Base-by-base conservation (phyloP, 2,797 vertebrate species). In the Spinus pinus region DNA sequence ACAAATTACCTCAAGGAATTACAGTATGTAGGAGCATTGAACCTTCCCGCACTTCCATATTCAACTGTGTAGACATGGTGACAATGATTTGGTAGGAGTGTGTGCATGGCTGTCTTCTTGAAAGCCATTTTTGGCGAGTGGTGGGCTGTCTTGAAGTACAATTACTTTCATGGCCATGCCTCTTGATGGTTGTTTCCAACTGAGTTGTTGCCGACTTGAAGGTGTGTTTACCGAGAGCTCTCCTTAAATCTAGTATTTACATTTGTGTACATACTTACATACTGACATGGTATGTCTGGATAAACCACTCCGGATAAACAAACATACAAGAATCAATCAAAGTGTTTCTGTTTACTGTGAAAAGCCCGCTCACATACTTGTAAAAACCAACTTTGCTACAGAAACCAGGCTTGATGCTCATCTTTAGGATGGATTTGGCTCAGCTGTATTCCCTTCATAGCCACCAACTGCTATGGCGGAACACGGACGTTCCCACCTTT, bases 401-500 rank as follows among this genome's bases (percentile, higher is more conserved):
- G 39, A 27, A 86, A 79, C 35, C 1, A 1, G 22, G 18, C 39
- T n/a, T 24, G 31, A 20, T 4, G 14, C 25, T 51, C 25, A 9
- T 41, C 41, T n/a, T 56, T 2, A 51, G 47, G 12, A 18, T 2
- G 21, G 20, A 22, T 44, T 33, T 35, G 3, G 27, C 35, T 50
- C 71, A 72, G 58, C 16, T 14, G 2, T 14, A 47, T 3, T 8
- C 15, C 35, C 8, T 27, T 17, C 35, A 18, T 0, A 14, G 12
- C 42, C 22, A 31, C 14, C 44, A 17, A 50, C 14, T 2, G 47
- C 20, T 49, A 21, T 0, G 6, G 27, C 30, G 58, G 47, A 28
- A 35, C 21, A 25, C 0, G 2, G 30, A 24, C 0, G 6, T 6
- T 23, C 19, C 20, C 7, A 7, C 1, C 13, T 22, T 13, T 13